Evolutionary conservation across 2,797 vertebrate genomes (phyloP).

Genomic region (Pipistrellus pipistrellus): DNA sequence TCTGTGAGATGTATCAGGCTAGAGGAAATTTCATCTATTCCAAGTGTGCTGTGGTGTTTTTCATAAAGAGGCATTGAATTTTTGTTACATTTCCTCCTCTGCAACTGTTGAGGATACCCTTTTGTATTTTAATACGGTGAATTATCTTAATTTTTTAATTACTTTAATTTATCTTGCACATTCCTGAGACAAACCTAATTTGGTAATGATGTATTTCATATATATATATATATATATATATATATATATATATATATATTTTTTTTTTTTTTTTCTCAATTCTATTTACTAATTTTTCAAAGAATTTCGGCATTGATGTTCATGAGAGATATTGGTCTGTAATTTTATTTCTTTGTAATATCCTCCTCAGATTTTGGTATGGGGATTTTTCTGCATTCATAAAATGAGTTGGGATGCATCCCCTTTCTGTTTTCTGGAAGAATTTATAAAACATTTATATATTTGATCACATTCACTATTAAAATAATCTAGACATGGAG

Average conservation of each 20-base stretch:
- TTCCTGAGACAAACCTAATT: not conserved
- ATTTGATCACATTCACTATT: not conserved
- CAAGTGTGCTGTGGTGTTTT: not conserved
- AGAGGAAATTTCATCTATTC: not conserved
- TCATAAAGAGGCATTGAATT: not conserved
- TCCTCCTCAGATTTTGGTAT: not conserved
- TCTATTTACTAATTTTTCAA: not conserved
- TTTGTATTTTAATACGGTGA: not conserved
- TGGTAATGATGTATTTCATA: not conserved
- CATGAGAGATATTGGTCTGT: not conserved
- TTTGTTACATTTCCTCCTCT: not conserved
- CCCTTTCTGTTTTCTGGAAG: not conserved
- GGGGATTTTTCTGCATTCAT: not conserved
- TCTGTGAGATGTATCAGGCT: not conserved
- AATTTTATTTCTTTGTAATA: not conserved
- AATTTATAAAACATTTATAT: constrained; percentile 7
- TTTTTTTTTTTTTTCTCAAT: too few species aligned
- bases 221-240: not conserved
- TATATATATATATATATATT: not conserved
- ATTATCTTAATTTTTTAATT: constrained; percentile 6
- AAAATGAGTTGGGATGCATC: not conserved
- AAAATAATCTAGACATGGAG: not conserved
- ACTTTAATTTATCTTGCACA: not conserved
- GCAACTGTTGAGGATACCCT: not conserved
- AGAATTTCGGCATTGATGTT: not conserved